Percentiles rank a stretch among this genome's conserved stretches.
Evolutionary conservation across 2,888 invertebrate genomes (phyloP).

Genomic region (Volucella inflata): DNA sequence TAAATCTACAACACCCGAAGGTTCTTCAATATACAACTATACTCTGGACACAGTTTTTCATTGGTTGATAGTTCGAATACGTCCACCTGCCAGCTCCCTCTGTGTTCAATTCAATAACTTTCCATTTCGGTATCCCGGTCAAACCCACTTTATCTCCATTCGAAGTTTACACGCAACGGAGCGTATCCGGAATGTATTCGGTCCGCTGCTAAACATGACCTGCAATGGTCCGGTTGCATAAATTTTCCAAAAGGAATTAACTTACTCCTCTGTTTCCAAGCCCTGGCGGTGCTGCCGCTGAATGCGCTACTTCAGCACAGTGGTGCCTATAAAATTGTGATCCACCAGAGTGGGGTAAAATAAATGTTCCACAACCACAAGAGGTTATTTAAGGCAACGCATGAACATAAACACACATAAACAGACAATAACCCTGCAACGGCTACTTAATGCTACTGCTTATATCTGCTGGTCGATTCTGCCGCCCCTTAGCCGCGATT

Average conservation of each 20-base stretch:
- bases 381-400: conserved; percentile 64
- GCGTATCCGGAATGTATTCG: conserved; percentile 56
- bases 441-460: conserved; percentile 39
- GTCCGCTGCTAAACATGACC: conserved; percentile 44
- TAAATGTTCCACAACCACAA: conserved; percentile 50
- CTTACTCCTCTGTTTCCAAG: conserved; percentile 12
- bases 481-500: not conserved
- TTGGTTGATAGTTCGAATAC: conserved; percentile 32
- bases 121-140: conserved; percentile 52
- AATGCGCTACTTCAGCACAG: not conserved
- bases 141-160: conserved; percentile 37
- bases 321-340: conserved; percentile 45
- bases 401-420: conserved; percentile 19
- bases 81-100: conserved; percentile 14
- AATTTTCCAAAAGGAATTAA: conserved; percentile 58
- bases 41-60: conserved; percentile 34
- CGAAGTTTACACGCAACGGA: conserved; percentile 56
- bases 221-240: conserved; percentile 52
- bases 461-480: no score
- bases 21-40: conserved; percentile 45
- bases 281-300: not conserved
- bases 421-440: conserved; percentile 29
- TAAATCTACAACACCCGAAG: conserved; percentile 10
- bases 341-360: conserved; percentile 3
- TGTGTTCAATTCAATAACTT: conserved; percentile 63